Base-by-base conservation (phyloP, 1,140 invertebrate genomes). In the Bombus confusus region DNA sequence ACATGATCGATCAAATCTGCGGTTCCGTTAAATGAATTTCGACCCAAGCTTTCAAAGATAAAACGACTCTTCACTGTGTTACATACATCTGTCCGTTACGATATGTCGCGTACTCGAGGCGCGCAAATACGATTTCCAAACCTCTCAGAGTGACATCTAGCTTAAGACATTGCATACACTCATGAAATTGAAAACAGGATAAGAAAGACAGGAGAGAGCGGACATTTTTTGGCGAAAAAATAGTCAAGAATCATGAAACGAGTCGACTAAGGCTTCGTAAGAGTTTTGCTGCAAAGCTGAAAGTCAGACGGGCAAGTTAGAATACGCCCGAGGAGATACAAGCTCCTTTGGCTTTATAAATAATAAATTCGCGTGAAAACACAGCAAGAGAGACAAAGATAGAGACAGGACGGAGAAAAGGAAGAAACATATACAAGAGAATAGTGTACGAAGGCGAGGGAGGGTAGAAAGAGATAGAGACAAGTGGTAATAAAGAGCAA, bases 341-440 rank as follows among this genome's bases (percentile, higher is more conserved):
- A 89, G 92, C 90, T 91, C 81, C 89, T 92, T 92, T 84, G 88
- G 90, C 89, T 93, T 92, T 93, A 93, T 95, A 94, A 94, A 95
- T 95, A 95, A 94, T 95, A 94, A 94, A 95, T 94, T 93, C 85
- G 89, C 84, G 82, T 66, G 73, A 72, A 84, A 83, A 78, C 57
- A 9, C 1, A 41, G 28, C 59, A 39, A 25, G 59, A 41, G 71
- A 78, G 72, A 31, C 34, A 10, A 37, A 57, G 39, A 59, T 22
- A 6, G 28, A 28, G 25, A 10, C 8, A 31, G 34, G 15, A 25
- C 8, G 39, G 8, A 66, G 43, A 22, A 86, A 89, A 80, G 84
- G 87, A 88, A 75, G 41, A 41, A 31, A 18, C 31, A 22, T 18
- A 22, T 34, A 68, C 5, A 31, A 15, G 15, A 25, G 62, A 66